Conservation (phyloP, 2,113 vertebrate genomes). For the Lichenostomus cassidix region DNA sequence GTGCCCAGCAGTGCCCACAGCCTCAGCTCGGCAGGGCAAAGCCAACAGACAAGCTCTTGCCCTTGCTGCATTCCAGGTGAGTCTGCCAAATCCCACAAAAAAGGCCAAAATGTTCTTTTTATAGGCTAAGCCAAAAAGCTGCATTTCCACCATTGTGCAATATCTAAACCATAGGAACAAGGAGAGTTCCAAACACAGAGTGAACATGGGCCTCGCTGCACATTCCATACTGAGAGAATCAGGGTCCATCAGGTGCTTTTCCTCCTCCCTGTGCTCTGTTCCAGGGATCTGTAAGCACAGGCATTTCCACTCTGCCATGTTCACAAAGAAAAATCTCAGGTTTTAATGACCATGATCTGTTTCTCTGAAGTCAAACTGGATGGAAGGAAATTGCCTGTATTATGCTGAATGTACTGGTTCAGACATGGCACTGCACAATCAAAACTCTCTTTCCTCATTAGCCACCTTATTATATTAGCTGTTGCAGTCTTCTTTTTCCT, state of each 20-base stretch:
- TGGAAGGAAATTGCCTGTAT: background rate
- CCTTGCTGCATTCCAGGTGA: background rate
- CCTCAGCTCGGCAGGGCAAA: background rate
- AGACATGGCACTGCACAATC: background rate
- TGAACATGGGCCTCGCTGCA: background rate
- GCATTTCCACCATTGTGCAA: background rate
- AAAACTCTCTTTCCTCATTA: background rate
- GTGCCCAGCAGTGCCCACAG: background rate
- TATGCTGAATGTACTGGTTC: background rate
- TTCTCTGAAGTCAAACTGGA: background rate
- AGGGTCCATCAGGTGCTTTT: background rate
- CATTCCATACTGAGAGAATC: background rate
- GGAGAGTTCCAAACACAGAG: background rate
- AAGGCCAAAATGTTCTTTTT: background rate
- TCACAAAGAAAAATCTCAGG: background rate
- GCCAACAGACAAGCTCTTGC: background rate
- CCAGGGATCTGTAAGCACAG: background rate
- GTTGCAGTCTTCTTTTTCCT: background rate
- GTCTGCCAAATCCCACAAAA: background rate
- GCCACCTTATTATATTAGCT: background rate
- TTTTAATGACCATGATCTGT: background rate
- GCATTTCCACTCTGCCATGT: background rate
- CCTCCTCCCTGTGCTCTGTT: background rate
- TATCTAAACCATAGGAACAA: background rate
- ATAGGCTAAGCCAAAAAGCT: background rate